Percentiles rank a stretch among this genome's conserved stretches.
Conservation (phyloP, 2,888 invertebrate species). For the Oxytorus armatus region DNA sequence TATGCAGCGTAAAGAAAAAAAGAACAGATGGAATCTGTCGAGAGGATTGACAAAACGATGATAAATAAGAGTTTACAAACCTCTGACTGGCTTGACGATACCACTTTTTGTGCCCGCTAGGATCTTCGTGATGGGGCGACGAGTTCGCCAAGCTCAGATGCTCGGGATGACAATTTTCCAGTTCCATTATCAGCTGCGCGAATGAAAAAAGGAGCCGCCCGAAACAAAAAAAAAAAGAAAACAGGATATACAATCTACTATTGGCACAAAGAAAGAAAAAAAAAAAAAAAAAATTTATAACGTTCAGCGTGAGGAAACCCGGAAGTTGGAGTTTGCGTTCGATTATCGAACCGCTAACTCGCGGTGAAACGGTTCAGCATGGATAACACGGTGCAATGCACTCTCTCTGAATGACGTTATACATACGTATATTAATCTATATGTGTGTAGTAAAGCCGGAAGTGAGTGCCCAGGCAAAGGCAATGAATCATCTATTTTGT, state of each 20-base stretch:
- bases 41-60: not conserved
- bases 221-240: slow-evolving; percentile 42
- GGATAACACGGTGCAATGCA: slow-evolving; percentile 34
- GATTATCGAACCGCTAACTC: slow-evolving; percentile 19
- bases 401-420: slow-evolving; percentile 14
- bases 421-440: slow-evolving; percentile 2
- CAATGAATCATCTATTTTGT: not conserved
- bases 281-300: slow-evolving; percentile 21
- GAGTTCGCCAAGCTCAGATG: slow-evolving; percentile 66
- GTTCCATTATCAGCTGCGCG: slow-evolving; percentile 77
- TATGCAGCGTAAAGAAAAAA: no score
- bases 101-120: slow-evolving; percentile 85
- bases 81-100: slow-evolving; percentile 86
- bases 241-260: slow-evolving; percentile 25
- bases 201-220: slow-evolving; percentile 28
- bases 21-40: not conserved
- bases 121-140: slow-evolving; percentile 77
- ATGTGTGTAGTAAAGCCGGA: not conserved
- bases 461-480: not conserved
- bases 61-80: slow-evolving; percentile 79
- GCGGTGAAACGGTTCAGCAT: slow-evolving; percentile 13
- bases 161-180: slow-evolving; percentile 77
- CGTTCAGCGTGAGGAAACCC: slow-evolving; percentile 2
- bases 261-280: slow-evolving; percentile 6
- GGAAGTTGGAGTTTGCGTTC: slow-evolving; percentile 28